Evolutionary conservation across 2,888 invertebrate genomes (phyloP).

Genomic region (Hesperia comma): DNA sequence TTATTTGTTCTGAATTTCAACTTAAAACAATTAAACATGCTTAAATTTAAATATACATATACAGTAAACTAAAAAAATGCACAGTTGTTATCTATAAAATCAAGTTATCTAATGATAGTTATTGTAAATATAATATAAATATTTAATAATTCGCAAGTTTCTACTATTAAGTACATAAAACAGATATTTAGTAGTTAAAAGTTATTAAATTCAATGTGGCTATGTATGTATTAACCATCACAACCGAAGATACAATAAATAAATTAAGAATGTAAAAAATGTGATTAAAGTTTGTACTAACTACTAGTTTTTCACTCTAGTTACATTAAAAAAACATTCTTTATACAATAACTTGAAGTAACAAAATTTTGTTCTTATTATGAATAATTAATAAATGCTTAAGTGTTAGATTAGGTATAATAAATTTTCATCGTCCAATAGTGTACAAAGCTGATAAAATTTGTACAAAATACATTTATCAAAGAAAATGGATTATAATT

Average conservation of each 20-base stretch:
- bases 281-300: neutral
- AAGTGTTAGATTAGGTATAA: too few species aligned
- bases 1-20: too few species aligned
- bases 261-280: neutral
- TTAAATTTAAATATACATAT: too few species aligned
- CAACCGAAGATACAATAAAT: neutral
- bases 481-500: too few species aligned
- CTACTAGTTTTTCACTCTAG: neutral
- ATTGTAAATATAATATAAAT: neutral
- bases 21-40: too few species aligned
- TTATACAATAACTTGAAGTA: neutral
- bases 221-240: neutral
- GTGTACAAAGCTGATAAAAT: too few species aligned
- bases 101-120: neutral
- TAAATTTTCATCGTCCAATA: too few species aligned
- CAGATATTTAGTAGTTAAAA: neutral
- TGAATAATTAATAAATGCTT: too few species aligned
- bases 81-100: too few species aligned
- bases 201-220: neutral
- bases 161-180: conserved; percentile 36
- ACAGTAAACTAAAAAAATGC: too few species aligned
- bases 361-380: too few species aligned
- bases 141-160: conserved; percentile 21
- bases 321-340: neutral
- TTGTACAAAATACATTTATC: too few species aligned